Conservation (phyloP, 2,888 invertebrate species). For the Chymomyza caudatula region DNA sequence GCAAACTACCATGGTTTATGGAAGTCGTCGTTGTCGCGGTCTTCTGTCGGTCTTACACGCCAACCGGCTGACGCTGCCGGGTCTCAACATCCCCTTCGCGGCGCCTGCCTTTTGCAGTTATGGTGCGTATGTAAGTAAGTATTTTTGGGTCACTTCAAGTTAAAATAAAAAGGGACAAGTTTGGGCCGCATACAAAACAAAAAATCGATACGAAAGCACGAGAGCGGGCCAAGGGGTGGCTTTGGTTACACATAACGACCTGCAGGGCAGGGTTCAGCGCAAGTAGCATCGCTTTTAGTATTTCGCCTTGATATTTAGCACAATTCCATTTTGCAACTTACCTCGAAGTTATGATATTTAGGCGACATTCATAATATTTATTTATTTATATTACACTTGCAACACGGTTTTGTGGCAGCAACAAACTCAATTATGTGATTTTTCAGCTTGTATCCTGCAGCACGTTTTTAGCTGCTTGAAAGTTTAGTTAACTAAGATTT, state of each 20-base stretch:
- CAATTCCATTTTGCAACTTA: constrained; percentile 77
- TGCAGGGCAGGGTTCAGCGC: neutral
- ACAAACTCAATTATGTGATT: neutral
- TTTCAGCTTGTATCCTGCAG: constrained; percentile 16
- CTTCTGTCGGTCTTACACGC: neutral
- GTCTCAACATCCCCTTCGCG: neutral
- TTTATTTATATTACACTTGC: constrained; percentile 30
- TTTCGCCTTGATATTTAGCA: neutral
- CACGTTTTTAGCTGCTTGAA: constrained; percentile 3
- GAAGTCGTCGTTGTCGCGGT: neutral
- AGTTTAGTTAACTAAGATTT: constrained; percentile 7
- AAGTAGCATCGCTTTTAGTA: neutral
- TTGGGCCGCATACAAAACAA: constrained; percentile 18
- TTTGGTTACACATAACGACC: neutral
- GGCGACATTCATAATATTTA: constrained; percentile 91
- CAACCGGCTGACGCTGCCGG: neutral
- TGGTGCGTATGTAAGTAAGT: neutral
- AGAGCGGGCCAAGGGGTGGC: constrained; percentile 18
- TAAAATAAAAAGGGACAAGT: constrained; percentile 39
- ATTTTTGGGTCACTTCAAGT: constrained; percentile 65
- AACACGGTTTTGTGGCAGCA: neutral
- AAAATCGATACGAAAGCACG: constrained; percentile 69
- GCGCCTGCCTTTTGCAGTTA: constrained; percentile 1
- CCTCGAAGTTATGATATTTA: constrained; percentile 91
- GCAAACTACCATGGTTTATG: neutral